phyloP scores from a whole-genome alignment of 53 echinoderm and acorn worm species.

The Stichopus horrens region DNA sequence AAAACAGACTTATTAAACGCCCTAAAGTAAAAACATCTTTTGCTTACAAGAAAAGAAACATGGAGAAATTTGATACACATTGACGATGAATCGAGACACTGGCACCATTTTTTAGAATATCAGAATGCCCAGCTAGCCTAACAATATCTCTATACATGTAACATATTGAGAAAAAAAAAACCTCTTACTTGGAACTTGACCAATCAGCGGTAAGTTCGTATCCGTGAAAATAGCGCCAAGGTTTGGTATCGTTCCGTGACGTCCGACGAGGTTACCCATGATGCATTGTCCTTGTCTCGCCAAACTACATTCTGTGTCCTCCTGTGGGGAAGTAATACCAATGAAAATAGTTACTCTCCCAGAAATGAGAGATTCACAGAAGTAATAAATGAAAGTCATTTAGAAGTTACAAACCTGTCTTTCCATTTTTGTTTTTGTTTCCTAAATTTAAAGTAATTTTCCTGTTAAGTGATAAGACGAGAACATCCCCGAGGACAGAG shows the following conservation, averaged over 20 bases:
- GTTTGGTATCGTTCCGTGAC: slow-evolving; percentile 54
- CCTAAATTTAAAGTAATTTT: slow-evolving; percentile 9
- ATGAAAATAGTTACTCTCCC: not conserved
- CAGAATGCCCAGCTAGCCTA: no score
- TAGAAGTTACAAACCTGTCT: not conserved
- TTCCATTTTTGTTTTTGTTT: not conserved
- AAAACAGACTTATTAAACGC: no score
- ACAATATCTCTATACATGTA: no score
- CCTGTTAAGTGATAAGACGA: slow-evolving; percentile 9
- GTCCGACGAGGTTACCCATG: slow-evolving; percentile 43
- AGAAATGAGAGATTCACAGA: not conserved
- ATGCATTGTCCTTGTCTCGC: slow-evolving; percentile 43
- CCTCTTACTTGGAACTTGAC: slow-evolving; percentile 65
- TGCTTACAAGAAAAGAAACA: no score
- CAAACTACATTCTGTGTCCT: slow-evolving; percentile 14
- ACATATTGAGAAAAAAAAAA: not conserved
- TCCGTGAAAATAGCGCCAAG: slow-evolving; percentile 69
- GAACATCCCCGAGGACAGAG: slow-evolving; percentile 18
- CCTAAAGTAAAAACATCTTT: no score
- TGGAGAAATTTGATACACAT: no score
- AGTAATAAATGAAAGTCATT: slow-evolving; percentile 3
- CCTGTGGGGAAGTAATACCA: not conserved
- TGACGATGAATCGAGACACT: no score
- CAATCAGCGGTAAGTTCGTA: slow-evolving; percentile 74
- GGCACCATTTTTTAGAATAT: no score